Percentiles rank a stretch among this genome's conserved stretches.
phyloP scores from a whole-genome alignment of 2,113 vertebrate genomes.

The Prunella himalayana region DNA sequence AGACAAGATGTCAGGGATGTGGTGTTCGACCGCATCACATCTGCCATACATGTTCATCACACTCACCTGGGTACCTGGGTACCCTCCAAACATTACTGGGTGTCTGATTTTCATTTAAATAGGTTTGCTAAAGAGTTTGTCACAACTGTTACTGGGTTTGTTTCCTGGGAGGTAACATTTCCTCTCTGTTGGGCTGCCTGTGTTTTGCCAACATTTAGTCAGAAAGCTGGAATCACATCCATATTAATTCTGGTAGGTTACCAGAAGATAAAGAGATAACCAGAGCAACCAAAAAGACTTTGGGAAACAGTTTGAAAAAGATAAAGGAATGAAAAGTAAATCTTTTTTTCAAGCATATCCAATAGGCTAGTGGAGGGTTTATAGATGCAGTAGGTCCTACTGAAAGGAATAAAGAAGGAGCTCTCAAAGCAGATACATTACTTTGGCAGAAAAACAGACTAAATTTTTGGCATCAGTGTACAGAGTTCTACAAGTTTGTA shows the following conservation, averaged over 20 bases:
- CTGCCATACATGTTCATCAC: background rate
- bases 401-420: background rate
- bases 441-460: background rate
- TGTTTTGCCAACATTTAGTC: background rate
- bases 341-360: background rate
- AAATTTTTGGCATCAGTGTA: background rate
- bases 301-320: background rate
- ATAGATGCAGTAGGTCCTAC: background rate
- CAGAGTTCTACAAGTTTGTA: background rate
- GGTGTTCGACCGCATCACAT: rapidly evolving
- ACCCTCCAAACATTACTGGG: background rate
- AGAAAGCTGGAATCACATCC: background rate
- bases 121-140: background rate
- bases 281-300: background rate
- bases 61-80: background rate
- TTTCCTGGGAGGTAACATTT: background rate
- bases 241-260: background rate
- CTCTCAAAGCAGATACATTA: background rate
- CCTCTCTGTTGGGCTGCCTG: background rate
- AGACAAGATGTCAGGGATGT: background rate
- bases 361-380: background rate
- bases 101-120: background rate
- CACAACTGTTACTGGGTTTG: background rate
- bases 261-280: background rate
- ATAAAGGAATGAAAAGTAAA: background rate